Evolutionary conservation across 2,888 invertebrate genomes (phyloP), one percentile per base, ranked within the genome.

Genomic region (Phytoseiulus persimilis): DNA sequence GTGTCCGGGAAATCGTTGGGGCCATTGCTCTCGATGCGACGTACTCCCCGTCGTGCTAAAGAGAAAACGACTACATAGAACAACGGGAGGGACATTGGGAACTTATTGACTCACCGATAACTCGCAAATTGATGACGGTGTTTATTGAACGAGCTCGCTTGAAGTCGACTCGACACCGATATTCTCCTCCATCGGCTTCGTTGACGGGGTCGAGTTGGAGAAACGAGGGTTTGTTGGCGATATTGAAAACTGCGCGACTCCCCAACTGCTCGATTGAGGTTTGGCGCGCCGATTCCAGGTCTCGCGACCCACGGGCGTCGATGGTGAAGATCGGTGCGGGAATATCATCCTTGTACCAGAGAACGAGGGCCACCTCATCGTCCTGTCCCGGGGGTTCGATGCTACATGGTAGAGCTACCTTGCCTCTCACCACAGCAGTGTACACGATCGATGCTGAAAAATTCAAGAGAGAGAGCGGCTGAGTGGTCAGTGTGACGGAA

Each of bases 261-360:
- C 90, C 91, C 39, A 91, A 87, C 83, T 91, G 91, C 90, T 91
- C 90, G n/a, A 91, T 90, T 28, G 91, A 87, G 11, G 90, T 90
- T 65, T 91, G 91, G 39, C 87, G 87, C 32, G 87, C 87, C 87
- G 87, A 87, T 33, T 87, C 87, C 32, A 87, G 33, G 39, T 87
- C 87, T 28, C 87, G 87, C 39, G 87, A 39, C 33, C 90, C 90
- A 28, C 91, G 89, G 31, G 91, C 90, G 84, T 91, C 91, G 83
- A 91, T 90, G 0, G 91, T 96, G 93, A 96, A 97, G 90, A 97
- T 94, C 18, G 97, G 96, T 94, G 96, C 96, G 90, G 96, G 95
- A 90, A 95, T 95, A 89, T 95, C 94, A 92, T 96, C 96, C 93
- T 96, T 96, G 94, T 96, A 97, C 96, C 96, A 97, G 91, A 97